A percentile compares a stretch with the other conserved stretches of the same genome.
phyloP scores from a whole-genome alignment of 2,113 vertebrate species.

The Protobothrops flavoviridis region DNA sequence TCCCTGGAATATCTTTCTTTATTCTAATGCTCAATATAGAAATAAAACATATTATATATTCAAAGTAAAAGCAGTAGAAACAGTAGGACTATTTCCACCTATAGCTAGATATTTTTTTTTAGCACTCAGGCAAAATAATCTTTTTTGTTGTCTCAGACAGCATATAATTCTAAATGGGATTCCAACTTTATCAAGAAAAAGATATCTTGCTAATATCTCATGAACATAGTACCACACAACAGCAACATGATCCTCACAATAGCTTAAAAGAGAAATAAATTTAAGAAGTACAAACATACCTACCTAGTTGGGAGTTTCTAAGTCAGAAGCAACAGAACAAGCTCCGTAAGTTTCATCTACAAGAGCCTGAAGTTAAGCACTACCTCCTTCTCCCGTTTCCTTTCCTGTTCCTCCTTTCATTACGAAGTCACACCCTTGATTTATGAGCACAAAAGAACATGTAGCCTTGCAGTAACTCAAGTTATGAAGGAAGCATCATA shows the following conservation, averaged over 20 bases:
- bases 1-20: background rate
- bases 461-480: background rate
- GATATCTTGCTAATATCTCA: background rate
- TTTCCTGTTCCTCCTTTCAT: constrained; percentile 23
- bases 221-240: background rate
- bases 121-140: background rate
- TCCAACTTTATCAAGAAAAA: background rate
- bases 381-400: background rate
- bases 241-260: background rate
- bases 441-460: background rate
- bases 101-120: background rate
- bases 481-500: background rate
- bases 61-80: background rate
- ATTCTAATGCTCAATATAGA: background rate
- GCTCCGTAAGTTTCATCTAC: background rate
- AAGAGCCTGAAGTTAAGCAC: constrained; percentile 7
- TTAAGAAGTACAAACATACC: background rate
- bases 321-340: background rate
- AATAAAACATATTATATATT: background rate
- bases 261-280: background rate
- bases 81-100: background rate
- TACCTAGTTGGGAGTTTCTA: constrained; percentile 16
- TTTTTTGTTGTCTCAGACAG: background rate
- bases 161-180: background rate
- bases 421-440: background rate